Percentiles rank a stretch among this genome's conserved stretches.
These are phyloP conservation scores for Nemurella pictetii DNA, from an alignment of 2,888 invertebrate species.

Conservation along the genomic window DNA sequence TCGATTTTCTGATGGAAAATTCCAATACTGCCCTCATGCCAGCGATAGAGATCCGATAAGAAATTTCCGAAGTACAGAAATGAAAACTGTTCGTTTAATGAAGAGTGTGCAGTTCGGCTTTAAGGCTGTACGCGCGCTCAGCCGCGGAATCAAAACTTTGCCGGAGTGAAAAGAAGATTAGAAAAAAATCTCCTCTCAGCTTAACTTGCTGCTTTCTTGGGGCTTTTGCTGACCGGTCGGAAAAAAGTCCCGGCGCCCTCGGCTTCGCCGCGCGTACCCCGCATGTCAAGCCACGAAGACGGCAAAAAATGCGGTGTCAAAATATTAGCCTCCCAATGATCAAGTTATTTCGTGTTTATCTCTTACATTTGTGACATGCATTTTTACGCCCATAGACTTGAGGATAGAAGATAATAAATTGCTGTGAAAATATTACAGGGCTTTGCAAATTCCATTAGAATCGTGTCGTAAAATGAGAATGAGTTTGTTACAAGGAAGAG, in stretches of 20 bases:
- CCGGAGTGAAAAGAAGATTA: constrained; percentile 11
- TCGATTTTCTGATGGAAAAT: too few species aligned
- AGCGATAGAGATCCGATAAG: too few species aligned
- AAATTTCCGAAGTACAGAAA: neutral
- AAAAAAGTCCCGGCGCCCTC: neutral
- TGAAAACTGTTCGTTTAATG: neutral
- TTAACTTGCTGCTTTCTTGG: constrained; percentile 1
- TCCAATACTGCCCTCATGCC: too few species aligned
- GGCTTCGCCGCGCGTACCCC: neutral
- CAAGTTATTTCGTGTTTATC: neutral
- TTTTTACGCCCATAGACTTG: neutral
- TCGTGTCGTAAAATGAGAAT: too few species aligned
- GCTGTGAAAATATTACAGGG: neutral
- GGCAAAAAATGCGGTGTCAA: neutral
- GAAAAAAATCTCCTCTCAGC: constrained; percentile 8
- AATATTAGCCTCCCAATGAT: neutral
- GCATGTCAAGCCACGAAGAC: neutral
- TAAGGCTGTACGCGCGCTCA: neutral
- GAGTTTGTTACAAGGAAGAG: too few species aligned
- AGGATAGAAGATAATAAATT: neutral
- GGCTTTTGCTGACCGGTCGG: neutral
- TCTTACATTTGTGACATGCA: neutral
- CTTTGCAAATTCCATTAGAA: too few species aligned
- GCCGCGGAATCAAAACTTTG: neutral
- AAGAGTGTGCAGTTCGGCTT: neutral